phyloP scores from a whole-genome alignment of 2,888 invertebrate species.

The Drosophila bunnanda region DNA sequence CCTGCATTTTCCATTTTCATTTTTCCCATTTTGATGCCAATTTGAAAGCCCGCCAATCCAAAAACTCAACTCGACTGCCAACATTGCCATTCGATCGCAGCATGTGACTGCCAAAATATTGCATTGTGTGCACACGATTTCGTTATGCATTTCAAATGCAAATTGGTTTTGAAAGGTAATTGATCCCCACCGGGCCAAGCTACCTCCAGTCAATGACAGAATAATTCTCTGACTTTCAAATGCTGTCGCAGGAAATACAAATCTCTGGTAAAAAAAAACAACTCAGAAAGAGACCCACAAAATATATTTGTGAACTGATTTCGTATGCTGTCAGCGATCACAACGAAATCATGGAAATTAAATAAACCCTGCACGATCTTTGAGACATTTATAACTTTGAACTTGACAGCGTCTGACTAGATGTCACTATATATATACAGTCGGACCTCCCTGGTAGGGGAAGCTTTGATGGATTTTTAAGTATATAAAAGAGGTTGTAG shows the following conservation, averaged over 20 bases:
- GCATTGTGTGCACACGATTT: conserved; percentile 71
- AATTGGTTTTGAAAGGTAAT: conserved; percentile 80
- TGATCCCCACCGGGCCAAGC: conserved; percentile 57
- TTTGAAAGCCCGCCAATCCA: conserved; percentile 77
- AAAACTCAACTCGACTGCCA: conserved; percentile 50
- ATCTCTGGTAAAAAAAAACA: conserved; percentile 5
- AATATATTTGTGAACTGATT: conserved; percentile 57
- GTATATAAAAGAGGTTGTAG: neutral
- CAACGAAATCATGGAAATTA: conserved; percentile 53
- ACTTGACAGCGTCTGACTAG: conserved; percentile 67
- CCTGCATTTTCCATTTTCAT: conserved; percentile 67
- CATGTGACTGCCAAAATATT: conserved; percentile 76
- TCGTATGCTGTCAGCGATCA: conserved; percentile 62
- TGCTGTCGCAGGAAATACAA: conserved; percentile 62
- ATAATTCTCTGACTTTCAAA: conserved; percentile 74
- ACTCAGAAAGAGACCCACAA: conserved; percentile 34
- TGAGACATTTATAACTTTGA: conserved; percentile 80
- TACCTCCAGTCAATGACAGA: conserved; percentile 61
- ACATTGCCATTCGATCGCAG: conserved; percentile 52
- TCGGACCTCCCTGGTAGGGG: conserved; percentile 3
- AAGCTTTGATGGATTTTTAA: neutral
- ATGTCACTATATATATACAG: conserved; percentile 34
- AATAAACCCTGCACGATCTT: conserved; percentile 67
- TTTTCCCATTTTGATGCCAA: conserved; percentile 47
- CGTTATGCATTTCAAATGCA: conserved; percentile 79